These are phyloP conservation scores for Acrocyrtus sp. DNA, from an alignment of 2,888 invertebrate species.

Conservation along the genomic window DNA sequence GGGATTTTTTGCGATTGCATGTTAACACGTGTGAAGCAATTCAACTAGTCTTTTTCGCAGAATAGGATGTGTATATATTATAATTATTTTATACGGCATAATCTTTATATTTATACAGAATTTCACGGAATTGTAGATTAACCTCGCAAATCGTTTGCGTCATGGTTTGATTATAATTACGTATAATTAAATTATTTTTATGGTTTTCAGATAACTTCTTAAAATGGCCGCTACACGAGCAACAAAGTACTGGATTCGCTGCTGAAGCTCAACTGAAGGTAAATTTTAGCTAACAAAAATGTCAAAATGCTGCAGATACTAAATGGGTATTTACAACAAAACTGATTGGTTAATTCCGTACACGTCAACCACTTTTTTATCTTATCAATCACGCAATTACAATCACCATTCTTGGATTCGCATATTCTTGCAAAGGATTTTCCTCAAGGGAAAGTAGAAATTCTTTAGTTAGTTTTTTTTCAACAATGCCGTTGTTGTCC, in stretches of 20 bases:
- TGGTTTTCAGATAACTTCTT: constrained; percentile 1
- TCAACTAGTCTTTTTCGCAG: background rate
- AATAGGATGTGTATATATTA: background rate
- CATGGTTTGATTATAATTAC: no score
- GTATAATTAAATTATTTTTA: background rate
- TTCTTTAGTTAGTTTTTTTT: background rate
- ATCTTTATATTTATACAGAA: constrained; percentile 1
- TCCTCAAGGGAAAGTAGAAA: no score
- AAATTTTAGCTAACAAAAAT: constrained; percentile 65
- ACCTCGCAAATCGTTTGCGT: no score
- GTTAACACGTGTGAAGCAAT: no score
- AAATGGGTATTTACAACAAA: background rate
- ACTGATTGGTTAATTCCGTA: background rate
- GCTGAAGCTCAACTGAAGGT: constrained; percentile 97
- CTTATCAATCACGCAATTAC: background rate
- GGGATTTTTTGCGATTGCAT: no score
- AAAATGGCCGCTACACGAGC: constrained; percentile 84
- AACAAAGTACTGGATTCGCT: constrained; percentile 92
- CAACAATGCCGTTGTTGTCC: no score
- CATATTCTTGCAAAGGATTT: no score
- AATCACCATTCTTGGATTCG: constrained; percentile 3
- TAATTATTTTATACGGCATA: background rate
- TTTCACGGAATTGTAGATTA: no score
- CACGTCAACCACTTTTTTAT: background rate
- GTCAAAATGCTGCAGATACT: background rate